phyloP scores from a whole-genome alignment of 2,888 invertebrate genomes.

The Microchrysa polita region DNA sequence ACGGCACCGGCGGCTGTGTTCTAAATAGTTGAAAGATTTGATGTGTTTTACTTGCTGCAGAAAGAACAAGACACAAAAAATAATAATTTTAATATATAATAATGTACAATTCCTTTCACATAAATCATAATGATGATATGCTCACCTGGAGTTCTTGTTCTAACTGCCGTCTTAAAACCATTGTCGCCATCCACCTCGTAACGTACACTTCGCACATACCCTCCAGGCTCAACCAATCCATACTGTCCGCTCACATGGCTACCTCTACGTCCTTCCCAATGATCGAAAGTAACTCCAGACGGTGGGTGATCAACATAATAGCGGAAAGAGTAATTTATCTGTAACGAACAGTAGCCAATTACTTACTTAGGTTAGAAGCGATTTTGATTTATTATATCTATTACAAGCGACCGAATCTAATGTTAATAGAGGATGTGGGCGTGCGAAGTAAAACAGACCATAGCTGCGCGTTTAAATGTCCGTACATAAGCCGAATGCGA shows the following conservation, averaged over 20 bases:
- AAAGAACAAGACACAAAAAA: slow-evolving; percentile 6
- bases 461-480: no score
- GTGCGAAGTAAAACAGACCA: no score
- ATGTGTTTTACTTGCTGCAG: slow-evolving; percentile 56
- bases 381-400: slow-evolving; percentile 19
- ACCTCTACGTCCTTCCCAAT: slow-evolving; percentile 59
- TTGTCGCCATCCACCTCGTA: slow-evolving; percentile 58
- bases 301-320: slow-evolving; percentile 58
- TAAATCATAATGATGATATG: not conserved
- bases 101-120: not conserved
- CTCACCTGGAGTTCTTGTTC: slow-evolving; percentile 56
- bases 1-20: slow-evolving; percentile 55
- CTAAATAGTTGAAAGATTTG: slow-evolving; percentile 54
- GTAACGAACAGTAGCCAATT: slow-evolving; percentile 40
- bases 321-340: slow-evolving; percentile 59
- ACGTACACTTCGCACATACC: slow-evolving; percentile 59
- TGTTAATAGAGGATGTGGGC: no score
- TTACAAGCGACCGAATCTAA: no score
- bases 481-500: no score
- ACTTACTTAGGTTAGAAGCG: slow-evolving; percentile 16
- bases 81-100: slow-evolving; percentile 32
- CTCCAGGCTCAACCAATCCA: slow-evolving; percentile 59
- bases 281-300: slow-evolving; percentile 58
- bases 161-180: slow-evolving; percentile 58
- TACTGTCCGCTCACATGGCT: slow-evolving; percentile 57